Base-by-base conservation (phyloP, 2,888 invertebrate genomes). In the Ctenicera cuprea region DNA sequence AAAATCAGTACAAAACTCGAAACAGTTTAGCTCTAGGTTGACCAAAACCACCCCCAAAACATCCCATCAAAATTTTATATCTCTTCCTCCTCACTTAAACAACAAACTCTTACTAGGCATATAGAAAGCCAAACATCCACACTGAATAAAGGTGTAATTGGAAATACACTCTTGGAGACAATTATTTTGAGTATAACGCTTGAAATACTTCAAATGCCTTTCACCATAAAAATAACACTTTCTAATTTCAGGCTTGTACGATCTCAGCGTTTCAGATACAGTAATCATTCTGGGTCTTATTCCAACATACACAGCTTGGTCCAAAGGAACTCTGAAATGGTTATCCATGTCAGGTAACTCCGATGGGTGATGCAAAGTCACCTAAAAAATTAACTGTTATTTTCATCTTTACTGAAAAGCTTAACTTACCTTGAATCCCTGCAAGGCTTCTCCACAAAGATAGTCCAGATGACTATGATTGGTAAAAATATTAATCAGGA, bases 221-320 rank as follows among this genome's bases (percentile, higher is more conserved):
- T 93, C 93, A 54, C 85, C 86, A 74, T 91, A 90, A 83, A 92
- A 93, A 84, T 90, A 93, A 81, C 93, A 94, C 82, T 91, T 90
- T 3, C 93, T 89, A 54, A 91, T 90, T 48, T 88, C 84, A 0
- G 93, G 91, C 63, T 89, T 88, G 77, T 93, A 93, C 61, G 90
- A 88, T 78, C 88, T 88, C 0, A 94, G 86, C 11, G 91, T 91
- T 57, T 90, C 89, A 0, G 92, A 92, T 0, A 93, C 93, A 0
- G 91, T 92, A 85, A 93, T 93, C 88, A 93, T 92, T 82, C 91
- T 91, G 1, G 94, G 93, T 81, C 91, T 90, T n/a, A 93, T 90
- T 0, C 92, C 91, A 2, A 92, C 91, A 1, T 92, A 88, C 0
- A 93, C 90, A 82, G 92, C 92, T 82, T 92, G 91, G 59, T 91